phyloP scores from a whole-genome alignment of 64 coral and sea anemone species.

The Montipora sp. region DNA sequence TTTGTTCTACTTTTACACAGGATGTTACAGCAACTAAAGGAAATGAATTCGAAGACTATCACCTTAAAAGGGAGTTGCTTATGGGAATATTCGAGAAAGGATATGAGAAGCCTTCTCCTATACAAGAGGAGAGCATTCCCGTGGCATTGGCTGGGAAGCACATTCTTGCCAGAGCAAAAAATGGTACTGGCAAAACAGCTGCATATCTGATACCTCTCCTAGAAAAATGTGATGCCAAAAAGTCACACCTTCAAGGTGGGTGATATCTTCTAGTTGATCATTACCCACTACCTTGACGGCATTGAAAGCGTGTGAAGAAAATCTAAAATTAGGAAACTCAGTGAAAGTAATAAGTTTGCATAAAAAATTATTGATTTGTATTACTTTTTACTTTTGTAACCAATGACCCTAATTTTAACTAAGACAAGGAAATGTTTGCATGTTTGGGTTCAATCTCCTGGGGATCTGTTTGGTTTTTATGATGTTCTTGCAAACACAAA shows the following conservation, averaged over 20 bases:
- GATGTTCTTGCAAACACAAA: too few species aligned
- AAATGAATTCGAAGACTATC: slow-evolving; percentile 99
- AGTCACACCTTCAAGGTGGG: slow-evolving; percentile 94
- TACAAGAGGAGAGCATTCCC: slow-evolving; percentile 99
- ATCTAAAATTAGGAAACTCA: too few species aligned
- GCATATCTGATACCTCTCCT: slow-evolving; percentile 96
- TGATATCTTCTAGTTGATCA: too few species aligned
- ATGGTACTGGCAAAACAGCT: slow-evolving; percentile 99
- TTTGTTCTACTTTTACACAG: slow-evolving; percentile 36
- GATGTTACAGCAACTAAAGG: slow-evolving; percentile 99
- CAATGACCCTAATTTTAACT: too few species aligned
- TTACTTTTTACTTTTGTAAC: too few species aligned
- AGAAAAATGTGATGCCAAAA: slow-evolving; percentile 82
- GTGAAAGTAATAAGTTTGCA: too few species aligned
- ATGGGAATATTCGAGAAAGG: slow-evolving; percentile 99
- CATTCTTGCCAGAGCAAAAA: slow-evolving; percentile 98
- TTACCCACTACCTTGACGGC: too few species aligned
- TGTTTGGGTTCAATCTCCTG: too few species aligned
- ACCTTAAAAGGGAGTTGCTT: slow-evolving; percentile 90
- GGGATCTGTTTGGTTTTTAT: too few species aligned
- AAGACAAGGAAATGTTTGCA: too few species aligned
- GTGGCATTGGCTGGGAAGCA: slow-evolving; percentile 93
- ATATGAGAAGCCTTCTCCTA: slow-evolving; percentile 97
- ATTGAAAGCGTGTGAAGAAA: too few species aligned
- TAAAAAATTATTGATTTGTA: too few species aligned